Conservation (phyloP, 2,797 vertebrate species). For the Hypotaenidia okinawae region DNA sequence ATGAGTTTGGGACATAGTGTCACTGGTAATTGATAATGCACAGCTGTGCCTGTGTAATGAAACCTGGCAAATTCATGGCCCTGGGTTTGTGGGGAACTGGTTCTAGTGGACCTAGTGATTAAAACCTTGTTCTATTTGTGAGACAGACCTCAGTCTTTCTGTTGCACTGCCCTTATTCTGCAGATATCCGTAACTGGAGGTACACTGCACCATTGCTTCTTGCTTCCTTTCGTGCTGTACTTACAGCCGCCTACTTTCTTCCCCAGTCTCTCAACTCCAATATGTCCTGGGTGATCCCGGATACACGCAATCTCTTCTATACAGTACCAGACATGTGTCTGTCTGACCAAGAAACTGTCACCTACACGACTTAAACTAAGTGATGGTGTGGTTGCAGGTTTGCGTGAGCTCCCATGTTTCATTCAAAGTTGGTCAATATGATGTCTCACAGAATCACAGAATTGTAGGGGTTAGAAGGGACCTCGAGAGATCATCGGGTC, state of each 20-base stretch:
- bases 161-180: not conserved
- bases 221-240: not conserved
- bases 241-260: not conserved
- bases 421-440: not conserved
- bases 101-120: not conserved
- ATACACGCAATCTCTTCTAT: not conserved
- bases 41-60: not conserved
- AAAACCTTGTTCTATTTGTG: not conserved
- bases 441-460: too few species aligned
- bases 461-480: too few species aligned
- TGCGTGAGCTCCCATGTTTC: not conserved
- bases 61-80: not conserved
- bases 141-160: not conserved
- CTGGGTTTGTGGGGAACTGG: not conserved
- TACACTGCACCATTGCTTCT: not conserved
- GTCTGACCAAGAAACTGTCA: not conserved
- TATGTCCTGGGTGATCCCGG: not conserved
- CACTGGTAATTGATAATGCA: not conserved
- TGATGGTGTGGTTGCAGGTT: not conserved
- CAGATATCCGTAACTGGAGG: not conserved
- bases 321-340: accelerated
- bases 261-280: not conserved
- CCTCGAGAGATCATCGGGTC: too few species aligned
- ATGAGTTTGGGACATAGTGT: not conserved
- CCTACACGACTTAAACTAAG: not conserved